Conservation (phyloP, 2,888 invertebrate genomes). For the Andrena bicolor region DNA sequence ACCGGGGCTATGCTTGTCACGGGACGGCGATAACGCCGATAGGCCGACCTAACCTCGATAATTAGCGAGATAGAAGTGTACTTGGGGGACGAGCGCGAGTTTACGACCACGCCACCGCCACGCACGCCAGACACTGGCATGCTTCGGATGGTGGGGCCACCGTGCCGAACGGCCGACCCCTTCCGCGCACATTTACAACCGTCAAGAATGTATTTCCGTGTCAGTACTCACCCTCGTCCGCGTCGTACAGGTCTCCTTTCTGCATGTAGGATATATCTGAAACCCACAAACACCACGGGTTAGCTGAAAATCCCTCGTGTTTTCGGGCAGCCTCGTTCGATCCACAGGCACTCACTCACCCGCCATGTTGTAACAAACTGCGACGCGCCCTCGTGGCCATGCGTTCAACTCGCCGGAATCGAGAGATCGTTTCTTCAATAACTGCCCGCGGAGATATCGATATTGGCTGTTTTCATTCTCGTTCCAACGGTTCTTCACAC, state of each 20-base stretch:
- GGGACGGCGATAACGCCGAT: constrained; percentile 28
- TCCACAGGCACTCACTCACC: constrained; percentile 84
- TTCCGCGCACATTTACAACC: constrained; percentile 64
- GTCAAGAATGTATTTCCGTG: constrained; percentile 63
- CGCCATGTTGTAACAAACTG: constrained; percentile 85
- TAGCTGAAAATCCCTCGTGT: constrained; percentile 82
- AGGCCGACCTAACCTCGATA: constrained; percentile 65
- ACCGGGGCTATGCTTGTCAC: constrained; percentile 32
- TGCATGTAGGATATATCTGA: constrained; percentile 83
- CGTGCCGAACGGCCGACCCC: constrained; percentile 61
- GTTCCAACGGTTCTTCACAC: constrained; percentile 24
- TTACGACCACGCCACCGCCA: constrained; percentile 62
- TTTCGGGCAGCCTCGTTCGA: constrained; percentile 79
- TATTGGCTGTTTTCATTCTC: constrained; percentile 44
- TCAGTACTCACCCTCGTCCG: constrained; percentile 81
- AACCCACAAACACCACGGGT: constrained; percentile 83
- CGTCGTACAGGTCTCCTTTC: constrained; percentile 80
- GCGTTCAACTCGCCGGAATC: constrained; percentile 59
- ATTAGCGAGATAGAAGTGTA: constrained; percentile 30
- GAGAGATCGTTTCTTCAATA: constrained; percentile 55
- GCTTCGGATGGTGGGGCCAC: constrained; percentile 65
- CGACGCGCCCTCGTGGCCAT: constrained; percentile 77
- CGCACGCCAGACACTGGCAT: constrained; percentile 70
- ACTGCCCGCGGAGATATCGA: constrained; percentile 46
- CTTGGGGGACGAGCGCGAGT: constrained; percentile 32